These are phyloP conservation scores for Dascyllus trimaculatus DNA, from an alignment of 2,113 vertebrate species.

Conservation along the genomic window DNA sequence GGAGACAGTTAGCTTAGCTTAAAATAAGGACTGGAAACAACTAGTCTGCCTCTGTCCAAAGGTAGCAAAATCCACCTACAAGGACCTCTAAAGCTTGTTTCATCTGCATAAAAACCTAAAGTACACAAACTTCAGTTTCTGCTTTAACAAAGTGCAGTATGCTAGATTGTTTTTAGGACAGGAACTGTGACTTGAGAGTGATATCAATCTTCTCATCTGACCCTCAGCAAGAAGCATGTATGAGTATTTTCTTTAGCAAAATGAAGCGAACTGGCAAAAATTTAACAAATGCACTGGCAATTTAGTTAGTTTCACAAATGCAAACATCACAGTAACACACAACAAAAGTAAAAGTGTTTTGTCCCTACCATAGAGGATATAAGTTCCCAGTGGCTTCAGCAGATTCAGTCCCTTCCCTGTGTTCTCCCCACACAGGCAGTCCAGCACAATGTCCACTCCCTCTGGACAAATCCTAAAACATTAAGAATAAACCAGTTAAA, in stretches of 20 bases:
- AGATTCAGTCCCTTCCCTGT: constrained; percentile 96
- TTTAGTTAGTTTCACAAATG: not conserved
- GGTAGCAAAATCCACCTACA: not conserved
- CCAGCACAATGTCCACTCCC: constrained; percentile 96
- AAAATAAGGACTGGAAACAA: not conserved
- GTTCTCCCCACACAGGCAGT: constrained; percentile 97
- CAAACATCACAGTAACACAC: not conserved
- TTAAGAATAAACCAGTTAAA: constrained; percentile 14
- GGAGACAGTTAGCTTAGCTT: not conserved
- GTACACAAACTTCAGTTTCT: no score
- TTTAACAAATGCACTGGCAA: not conserved
- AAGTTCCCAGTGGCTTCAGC: constrained; percentile 96
- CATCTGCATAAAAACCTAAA: no score
- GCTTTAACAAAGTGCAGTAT: no score
- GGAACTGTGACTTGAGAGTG: no score
- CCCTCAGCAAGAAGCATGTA: no score
- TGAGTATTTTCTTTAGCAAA: no score
- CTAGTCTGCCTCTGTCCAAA: not conserved
- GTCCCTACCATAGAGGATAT: constrained; percentile 95
- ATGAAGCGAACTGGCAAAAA: no score
- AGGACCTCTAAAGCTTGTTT: no score
- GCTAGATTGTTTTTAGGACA: no score
- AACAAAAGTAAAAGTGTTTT: not conserved
- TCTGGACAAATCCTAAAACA: constrained; percentile 92
- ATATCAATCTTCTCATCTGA: no score